phyloP scores from a whole-genome alignment of 2,113 vertebrate genomes.

The Sander lucioperca region DNA sequence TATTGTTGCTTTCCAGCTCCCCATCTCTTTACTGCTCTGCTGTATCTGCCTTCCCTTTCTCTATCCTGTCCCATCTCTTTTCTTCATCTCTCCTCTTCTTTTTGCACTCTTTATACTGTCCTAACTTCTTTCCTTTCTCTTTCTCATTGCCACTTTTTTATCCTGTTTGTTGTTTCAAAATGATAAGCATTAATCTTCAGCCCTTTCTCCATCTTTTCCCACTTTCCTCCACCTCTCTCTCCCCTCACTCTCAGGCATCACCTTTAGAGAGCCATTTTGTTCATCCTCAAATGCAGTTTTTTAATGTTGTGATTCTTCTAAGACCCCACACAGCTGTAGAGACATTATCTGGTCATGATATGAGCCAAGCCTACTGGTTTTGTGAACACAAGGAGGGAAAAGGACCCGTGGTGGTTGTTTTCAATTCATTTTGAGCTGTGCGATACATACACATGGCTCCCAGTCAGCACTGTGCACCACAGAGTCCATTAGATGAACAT shows the following conservation, averaged over 20 bases:
- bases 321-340: slow-evolving; percentile 52
- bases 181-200: neutral
- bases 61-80: neutral
- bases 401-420: slow-evolving; percentile 52
- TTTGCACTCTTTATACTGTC: neutral
- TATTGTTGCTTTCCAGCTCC: slow-evolving; percentile 7
- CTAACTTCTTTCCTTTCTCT: neutral
- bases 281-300: slow-evolving; percentile 46
- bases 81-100: neutral
- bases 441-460: slow-evolving; percentile 36
- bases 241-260: slow-evolving; percentile 1
- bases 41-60: neutral
- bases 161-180: neutral
- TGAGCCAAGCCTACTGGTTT: slow-evolving; percentile 22
- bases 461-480: slow-evolving; percentile 49
- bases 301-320: slow-evolving; percentile 59
- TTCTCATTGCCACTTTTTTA: neutral
- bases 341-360: slow-evolving; percentile 45
- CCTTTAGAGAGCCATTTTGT: slow-evolving; percentile 27
- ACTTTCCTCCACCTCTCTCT: slow-evolving; percentile 9
- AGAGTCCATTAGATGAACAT: slow-evolving; percentile 42
- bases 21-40: slow-evolving; percentile 1
- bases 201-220: slow-evolving; percentile 12
- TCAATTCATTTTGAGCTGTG: slow-evolving; percentile 58
- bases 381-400: slow-evolving; percentile 37